phyloP scores from a whole-genome alignment of 2,888 invertebrate species.

The Agrilus cyanescens region DNA sequence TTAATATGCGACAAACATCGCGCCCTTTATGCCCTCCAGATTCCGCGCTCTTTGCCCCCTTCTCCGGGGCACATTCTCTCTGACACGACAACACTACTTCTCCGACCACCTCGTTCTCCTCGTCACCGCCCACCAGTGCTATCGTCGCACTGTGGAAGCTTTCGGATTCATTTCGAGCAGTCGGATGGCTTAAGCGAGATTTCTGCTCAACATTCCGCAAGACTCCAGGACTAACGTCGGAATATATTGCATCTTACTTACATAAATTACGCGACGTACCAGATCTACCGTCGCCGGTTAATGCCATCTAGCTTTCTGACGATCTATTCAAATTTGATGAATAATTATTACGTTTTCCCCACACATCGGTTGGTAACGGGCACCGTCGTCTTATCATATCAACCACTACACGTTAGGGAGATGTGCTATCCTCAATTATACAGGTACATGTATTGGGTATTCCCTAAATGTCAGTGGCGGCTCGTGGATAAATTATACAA shows the following conservation, averaged over 20 bases:
- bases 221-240: conserved; percentile 37
- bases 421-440: too few species aligned
- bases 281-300: conserved; percentile 6
- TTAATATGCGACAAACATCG: neutral
- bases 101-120: too few species aligned
- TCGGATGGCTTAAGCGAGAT: conserved; percentile 27
- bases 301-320: neutral
- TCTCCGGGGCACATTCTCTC: too few species aligned
- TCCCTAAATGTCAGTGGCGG: too few species aligned
- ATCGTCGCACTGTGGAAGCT: conserved; percentile 7
- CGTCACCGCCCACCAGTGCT: neutral
- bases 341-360: too few species aligned
- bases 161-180: conserved; percentile 18
- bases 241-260: conserved; percentile 32
- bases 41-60: too few species aligned
- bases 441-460: too few species aligned
- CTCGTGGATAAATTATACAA: too few species aligned
- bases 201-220: conserved; percentile 34
- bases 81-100: too few species aligned
- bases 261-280: conserved; percentile 19
- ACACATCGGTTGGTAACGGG: too few species aligned
- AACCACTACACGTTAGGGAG: too few species aligned
- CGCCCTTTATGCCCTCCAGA: neutral
- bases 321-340: too few species aligned
- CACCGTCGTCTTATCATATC: neutral